Conservation (phyloP, 1,140 invertebrate genomes). For the Polypedilum vanderplanki region DNA sequence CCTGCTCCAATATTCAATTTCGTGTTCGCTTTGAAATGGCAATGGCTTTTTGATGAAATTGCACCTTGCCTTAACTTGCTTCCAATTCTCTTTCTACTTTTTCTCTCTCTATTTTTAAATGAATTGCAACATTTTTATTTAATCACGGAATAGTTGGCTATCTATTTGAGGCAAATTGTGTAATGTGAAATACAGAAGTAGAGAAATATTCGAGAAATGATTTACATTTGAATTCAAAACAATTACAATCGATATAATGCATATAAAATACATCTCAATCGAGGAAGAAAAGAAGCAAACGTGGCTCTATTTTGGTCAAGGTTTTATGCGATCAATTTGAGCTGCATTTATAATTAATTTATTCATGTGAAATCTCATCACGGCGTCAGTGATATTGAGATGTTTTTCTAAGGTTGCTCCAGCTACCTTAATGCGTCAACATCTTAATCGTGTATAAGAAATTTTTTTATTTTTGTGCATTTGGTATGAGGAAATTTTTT, state of each 20-base stretch:
- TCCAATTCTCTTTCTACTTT: slow-evolving; percentile 7
- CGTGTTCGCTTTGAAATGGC: not conserved
- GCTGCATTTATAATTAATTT: slow-evolving; percentile 20
- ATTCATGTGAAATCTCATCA: not conserved
- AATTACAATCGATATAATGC: too few species aligned
- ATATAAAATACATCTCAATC: too few species aligned
- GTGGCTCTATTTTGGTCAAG: not conserved
- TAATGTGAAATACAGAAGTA: too few species aligned
- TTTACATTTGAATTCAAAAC: too few species aligned
- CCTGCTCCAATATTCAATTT: too few species aligned
- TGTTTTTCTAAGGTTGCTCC: not conserved
- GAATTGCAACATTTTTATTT: not conserved
- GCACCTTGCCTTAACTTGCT: not conserved
- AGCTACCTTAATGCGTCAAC: not conserved
- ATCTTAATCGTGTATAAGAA: too few species aligned
- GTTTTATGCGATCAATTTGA: slow-evolving; percentile 12
- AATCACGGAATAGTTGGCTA: not conserved
- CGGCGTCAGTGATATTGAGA: not conserved
- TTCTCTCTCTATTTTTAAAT: not conserved
- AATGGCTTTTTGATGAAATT: not conserved
- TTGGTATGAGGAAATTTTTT: too few species aligned
- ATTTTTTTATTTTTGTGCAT: too few species aligned
- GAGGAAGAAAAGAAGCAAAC: too few species aligned
- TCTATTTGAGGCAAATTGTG: too few species aligned
- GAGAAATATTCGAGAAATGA: too few species aligned